phyloP scores from a whole-genome alignment of 2,113 vertebrate species.

The Aphelocoma coerulescens region DNA sequence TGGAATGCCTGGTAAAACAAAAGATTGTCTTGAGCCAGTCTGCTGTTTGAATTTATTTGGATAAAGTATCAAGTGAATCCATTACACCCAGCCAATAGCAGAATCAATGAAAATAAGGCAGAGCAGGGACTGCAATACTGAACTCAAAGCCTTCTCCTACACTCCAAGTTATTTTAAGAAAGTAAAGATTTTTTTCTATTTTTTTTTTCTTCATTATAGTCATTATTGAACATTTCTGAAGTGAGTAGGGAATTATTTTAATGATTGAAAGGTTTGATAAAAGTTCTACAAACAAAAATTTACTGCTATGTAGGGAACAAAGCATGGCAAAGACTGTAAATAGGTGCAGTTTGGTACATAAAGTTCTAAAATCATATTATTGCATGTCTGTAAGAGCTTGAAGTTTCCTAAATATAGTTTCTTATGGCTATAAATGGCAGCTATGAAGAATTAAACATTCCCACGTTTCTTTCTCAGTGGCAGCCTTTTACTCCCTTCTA shows the following conservation, averaged over 20 bases:
- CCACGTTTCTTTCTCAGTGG: not conserved
- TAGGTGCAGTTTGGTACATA: not conserved
- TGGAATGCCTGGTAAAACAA: not conserved
- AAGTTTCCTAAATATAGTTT: not conserved
- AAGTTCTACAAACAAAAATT: not conserved
- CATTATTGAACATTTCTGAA: not conserved
- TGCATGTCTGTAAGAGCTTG: not conserved
- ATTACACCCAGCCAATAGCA: not conserved
- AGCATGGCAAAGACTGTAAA: not conserved
- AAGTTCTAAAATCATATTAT: not conserved
- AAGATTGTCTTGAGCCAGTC: not conserved
- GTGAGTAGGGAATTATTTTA: not conserved
- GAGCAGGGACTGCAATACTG: not conserved
- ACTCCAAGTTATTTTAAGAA: conserved; percentile 5
- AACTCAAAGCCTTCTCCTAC: not conserved
- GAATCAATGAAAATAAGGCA: not conserved
- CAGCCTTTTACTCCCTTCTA: not conserved
- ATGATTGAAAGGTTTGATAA: not conserved
- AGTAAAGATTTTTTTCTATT: not conserved
- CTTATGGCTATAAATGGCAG: not conserved
- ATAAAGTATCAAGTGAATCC: not conserved
- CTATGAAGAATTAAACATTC: not conserved
- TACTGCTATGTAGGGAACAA: not conserved
- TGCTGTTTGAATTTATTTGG: not conserved
- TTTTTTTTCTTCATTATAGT: not conserved